Conservation (phyloP, 2,113 vertebrate genomes). For the Hucho hucho region DNA sequence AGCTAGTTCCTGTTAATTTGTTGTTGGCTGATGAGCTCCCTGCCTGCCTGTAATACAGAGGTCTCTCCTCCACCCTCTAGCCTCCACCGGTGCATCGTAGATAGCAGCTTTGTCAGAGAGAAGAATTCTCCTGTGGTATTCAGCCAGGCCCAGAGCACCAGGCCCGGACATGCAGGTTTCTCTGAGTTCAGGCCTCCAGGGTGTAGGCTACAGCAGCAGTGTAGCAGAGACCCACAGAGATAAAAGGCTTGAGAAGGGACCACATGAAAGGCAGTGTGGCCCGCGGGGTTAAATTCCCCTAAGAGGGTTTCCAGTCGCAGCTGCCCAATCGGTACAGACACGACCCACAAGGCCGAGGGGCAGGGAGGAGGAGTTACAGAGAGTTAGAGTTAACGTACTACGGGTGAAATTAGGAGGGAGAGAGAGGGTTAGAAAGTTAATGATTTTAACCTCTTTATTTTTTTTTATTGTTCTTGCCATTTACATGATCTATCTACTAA, state of each 20-base stretch:
- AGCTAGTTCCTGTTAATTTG: conserved; percentile 32
- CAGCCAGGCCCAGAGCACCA: conserved; percentile 49
- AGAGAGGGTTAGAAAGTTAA: conserved; percentile 40
- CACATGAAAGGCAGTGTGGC: conserved; percentile 72
- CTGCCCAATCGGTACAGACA: conserved; percentile 57
- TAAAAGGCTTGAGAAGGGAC: conserved; percentile 68
- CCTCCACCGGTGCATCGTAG: background rate
- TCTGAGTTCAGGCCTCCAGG: conserved; percentile 11
- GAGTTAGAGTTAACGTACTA: conserved; percentile 41
- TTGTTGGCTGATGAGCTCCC: conserved; percentile 19
- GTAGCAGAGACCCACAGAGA: conserved; percentile 67
- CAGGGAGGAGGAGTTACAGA: conserved; percentile 52
- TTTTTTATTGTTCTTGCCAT: background rate
- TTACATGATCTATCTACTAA: too few species aligned
- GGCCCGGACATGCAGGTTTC: conserved; percentile 66
- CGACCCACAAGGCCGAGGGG: conserved; percentile 63
- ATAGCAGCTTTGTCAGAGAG: conserved; percentile 49
- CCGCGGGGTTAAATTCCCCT: conserved; percentile 70
- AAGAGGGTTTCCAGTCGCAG: conserved; percentile 69
- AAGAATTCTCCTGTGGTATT: conserved; percentile 67
- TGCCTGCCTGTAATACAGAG: conserved; percentile 25
- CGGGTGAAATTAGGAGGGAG: conserved; percentile 41
- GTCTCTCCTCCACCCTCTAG: conserved; percentile 20
- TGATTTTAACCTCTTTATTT: conserved; percentile 42
- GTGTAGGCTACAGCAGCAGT: conserved; percentile 27